These are phyloP conservation scores for Melanotaenia trifasciata DNA, from an alignment of 2,797 vertebrate genomes.

Conservation along the genomic window DNA sequence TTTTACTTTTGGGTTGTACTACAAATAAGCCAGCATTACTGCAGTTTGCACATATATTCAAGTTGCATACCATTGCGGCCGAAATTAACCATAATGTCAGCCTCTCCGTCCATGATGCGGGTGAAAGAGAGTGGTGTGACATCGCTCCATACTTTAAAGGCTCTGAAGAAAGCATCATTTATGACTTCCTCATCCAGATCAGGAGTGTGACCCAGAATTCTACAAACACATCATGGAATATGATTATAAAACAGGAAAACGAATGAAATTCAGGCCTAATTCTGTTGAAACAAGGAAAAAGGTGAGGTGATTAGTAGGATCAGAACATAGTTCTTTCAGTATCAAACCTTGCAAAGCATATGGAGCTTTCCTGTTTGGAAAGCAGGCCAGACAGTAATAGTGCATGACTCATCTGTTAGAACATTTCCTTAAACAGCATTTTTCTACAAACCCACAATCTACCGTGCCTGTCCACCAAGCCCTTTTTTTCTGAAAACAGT, in stretches of 20 bases:
- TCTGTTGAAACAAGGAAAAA: not conserved
- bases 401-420: constrained; percentile 58
- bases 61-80: constrained; percentile 92
- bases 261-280: not conserved
- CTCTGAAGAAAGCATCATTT: constrained; percentile 94
- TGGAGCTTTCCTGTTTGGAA: constrained; percentile 20
- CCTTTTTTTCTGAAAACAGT: constrained; percentile 43
- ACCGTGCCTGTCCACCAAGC: constrained; percentile 29
- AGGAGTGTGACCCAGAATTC: constrained; percentile 92
- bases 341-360: not conserved
- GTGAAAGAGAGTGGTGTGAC: constrained; percentile 92
- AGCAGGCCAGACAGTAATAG: constrained; percentile 15
- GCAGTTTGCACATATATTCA: not conserved
- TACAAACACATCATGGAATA: constrained; percentile 55
- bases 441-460: constrained; percentile 40
- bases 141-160: constrained; percentile 97
- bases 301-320: not conserved
- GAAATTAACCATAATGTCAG: constrained; percentile 99
- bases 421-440: constrained; percentile 42
- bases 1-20: not conserved
- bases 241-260: constrained; percentile 6
- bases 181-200: constrained; percentile 96
- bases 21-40: not conserved
- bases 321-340: not conserved
- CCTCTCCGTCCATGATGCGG: constrained; percentile 93